Conservation (phyloP, 2,888 invertebrate genomes). For the Nemotelus pantherinus region DNA sequence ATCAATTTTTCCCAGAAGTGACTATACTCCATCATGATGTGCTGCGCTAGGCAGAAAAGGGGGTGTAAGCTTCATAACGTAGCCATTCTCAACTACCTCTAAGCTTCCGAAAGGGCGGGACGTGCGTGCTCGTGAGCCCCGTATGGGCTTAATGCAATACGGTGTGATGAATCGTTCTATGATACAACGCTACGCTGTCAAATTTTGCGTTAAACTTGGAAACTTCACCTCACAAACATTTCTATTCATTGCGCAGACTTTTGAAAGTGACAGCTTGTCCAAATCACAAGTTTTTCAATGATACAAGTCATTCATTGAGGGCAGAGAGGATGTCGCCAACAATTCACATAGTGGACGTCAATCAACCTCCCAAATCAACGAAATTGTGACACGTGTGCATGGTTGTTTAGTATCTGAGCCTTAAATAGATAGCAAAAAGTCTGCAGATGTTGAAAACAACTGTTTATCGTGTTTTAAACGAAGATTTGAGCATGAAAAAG, state of each 20-base stretch:
- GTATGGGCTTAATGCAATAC: background rate
- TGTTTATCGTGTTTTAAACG: background rate
- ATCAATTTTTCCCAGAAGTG: too few relatives aligned
- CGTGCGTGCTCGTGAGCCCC: background rate
- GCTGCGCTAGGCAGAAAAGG: too few relatives aligned
- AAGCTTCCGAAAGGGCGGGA: too few relatives aligned
- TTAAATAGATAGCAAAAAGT: background rate
- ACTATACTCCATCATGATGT: too few relatives aligned
- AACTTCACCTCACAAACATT: too few relatives aligned
- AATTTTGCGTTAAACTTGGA: too few relatives aligned
- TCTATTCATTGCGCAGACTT: too few relatives aligned
- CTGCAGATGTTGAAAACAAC: background rate
- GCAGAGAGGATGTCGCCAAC: background rate
- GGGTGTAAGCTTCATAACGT: too few relatives aligned
- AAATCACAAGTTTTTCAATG: background rate
- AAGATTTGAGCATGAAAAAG: background rate
- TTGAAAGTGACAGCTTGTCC: background rate
- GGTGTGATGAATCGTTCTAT: background rate
- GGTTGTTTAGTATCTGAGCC: too few relatives aligned
- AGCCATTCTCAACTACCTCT: too few relatives aligned
- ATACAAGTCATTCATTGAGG: background rate
- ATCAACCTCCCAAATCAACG: background rate
- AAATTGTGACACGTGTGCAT: background rate
- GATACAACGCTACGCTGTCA: background rate
- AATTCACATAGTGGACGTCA: background rate